phyloP scores from a whole-genome alignment of 1,140 invertebrate species.

The Acromyrmex charruanus region DNA sequence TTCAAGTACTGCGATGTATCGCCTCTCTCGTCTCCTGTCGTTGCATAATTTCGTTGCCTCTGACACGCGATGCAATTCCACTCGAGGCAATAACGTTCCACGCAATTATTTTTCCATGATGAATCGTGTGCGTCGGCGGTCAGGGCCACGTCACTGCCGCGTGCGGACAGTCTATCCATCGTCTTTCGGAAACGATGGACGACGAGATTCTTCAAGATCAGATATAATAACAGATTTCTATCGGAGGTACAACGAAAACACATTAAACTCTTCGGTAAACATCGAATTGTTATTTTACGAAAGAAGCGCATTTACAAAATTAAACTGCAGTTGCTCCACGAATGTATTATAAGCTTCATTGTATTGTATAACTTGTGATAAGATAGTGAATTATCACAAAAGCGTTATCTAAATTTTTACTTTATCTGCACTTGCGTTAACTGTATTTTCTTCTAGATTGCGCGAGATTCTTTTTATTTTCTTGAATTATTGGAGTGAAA shows the following conservation, averaged over 20 bases:
- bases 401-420: constrained; percentile 24
- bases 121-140: constrained; percentile 17
- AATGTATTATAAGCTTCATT: neutral
- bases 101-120: constrained; percentile 50
- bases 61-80: constrained; percentile 46
- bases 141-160: constrained; percentile 2
- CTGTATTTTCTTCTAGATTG: neutral
- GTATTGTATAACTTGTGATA: constrained; percentile 37
- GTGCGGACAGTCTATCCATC: neutral
- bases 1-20: constrained; percentile 5
- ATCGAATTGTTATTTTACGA: neutral
- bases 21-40: neutral
- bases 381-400: constrained; percentile 32
- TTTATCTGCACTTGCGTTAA: neutral
- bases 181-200: neutral
- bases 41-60: constrained; percentile 48
- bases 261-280: neutral
- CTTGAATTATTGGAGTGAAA: neutral
- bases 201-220: neutral
- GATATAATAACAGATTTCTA: neutral
- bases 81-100: constrained; percentile 23
- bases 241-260: too few species aligned
- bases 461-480: neutral
- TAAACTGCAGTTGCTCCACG: neutral
- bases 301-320: neutral